Evolutionary conservation across 2,888 invertebrate genomes (phyloP), one percentile per base, ranked within the genome.

Genomic region (Dasysyrphus albostriatus): DNA sequence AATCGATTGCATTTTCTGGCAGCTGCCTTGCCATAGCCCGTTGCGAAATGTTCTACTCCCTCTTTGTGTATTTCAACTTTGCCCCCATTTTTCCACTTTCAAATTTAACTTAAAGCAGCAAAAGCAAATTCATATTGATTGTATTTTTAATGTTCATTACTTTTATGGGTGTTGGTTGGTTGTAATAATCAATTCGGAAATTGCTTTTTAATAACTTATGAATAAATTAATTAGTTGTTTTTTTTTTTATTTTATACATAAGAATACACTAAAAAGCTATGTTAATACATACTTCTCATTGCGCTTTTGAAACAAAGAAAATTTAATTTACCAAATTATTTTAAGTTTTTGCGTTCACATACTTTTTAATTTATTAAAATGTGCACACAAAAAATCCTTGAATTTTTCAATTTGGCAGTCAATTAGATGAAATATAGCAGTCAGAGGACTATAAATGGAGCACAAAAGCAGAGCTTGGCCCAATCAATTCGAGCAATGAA

Each of bases 1-100:
- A 72, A 78, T 78, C 72, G 78, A 78, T 77, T 77, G 77, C 77
- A 69, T 70, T 70, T 77, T 77, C 70, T 80, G 63, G 58, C 80
- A 74, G 56, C 58, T 80, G 49, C 32, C 42, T 58, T 51, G 49
- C 8, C 34, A 32, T 59, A 42, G 58, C 49, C 44, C 54, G 56
- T 67, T 76, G 67, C 34, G 47, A 73, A 73, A 58, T 59, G 4
- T 37, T 59, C 4, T 34, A 29, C 49, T 32, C 58, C 47, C 24
- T 69, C 32, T 44, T 65, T 54, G 39, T 80, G 5, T 10, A 49
- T 24, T 39, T 39, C 6, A 61, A 51, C 39, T 59, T 61, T 77
- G 77, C 42, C 59, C 59, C 32, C 49, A 49, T 51, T 59, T 70
- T 56, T 9, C 12, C 10, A 39, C 39, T 54, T 69, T 42, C 6